These are phyloP conservation scores for Eupithecia centaureata DNA, from an alignment of 2,888 invertebrate genomes.

Conservation along the genomic window DNA sequence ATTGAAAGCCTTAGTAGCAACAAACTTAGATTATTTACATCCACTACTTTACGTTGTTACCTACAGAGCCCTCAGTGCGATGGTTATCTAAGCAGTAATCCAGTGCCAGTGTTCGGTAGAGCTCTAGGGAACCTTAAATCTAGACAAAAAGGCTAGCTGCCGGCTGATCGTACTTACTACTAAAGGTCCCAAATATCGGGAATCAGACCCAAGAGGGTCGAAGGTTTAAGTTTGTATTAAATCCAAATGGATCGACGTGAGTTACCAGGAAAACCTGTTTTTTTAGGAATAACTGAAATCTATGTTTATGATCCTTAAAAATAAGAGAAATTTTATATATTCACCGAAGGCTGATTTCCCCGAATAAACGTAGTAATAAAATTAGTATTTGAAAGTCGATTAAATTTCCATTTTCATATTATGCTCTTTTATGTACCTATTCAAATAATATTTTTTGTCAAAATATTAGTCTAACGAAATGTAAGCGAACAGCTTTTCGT, in stretches of 20 bases:
- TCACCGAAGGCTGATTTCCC: too few species aligned
- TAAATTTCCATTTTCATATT: too few species aligned
- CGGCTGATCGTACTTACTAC: neutral
- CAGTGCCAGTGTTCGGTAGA: neutral
- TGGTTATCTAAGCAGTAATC: neutral
- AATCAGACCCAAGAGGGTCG: neutral
- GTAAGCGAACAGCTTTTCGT: too few species aligned
- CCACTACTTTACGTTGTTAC: neutral
- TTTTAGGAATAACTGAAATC: too few species aligned
- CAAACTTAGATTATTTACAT: neutral
- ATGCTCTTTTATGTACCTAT: too few species aligned
- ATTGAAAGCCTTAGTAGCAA: neutral
- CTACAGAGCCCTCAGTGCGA: neutral
- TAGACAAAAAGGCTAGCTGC: conserved; percentile 1
- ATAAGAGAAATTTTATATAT: too few species aligned
- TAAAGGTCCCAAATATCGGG: neutral
- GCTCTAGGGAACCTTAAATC: neutral
- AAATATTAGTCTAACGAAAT: too few species aligned
- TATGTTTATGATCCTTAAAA: too few species aligned
- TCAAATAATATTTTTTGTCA: too few species aligned
- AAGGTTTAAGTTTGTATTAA: neutral
- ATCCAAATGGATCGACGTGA: neutral
- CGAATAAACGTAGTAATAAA: too few species aligned
- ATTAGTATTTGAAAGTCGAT: too few species aligned
- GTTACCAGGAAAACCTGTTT: too few species aligned